These are phyloP conservation scores for Caenorhabditis auriculariae DNA, from an alignment of 2,888 invertebrate genomes.

Conservation along the genomic window DNA sequence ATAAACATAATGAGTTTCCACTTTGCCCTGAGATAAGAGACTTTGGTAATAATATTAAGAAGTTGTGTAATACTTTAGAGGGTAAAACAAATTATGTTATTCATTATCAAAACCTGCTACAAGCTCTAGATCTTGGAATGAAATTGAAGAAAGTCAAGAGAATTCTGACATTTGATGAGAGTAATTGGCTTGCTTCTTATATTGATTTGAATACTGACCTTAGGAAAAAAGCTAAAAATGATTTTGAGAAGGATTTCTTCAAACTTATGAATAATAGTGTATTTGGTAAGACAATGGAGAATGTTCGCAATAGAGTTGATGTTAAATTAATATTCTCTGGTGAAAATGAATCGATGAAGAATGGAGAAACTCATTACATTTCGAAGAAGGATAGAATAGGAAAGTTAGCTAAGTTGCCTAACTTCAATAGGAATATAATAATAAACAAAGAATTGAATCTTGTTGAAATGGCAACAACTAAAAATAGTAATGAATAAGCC, in stretches of 20 bases:
- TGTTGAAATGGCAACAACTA: slow-evolving; percentile 38
- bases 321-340: slow-evolving; percentile 60
- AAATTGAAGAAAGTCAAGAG: slow-evolving; percentile 50
- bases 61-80: slow-evolving; percentile 37
- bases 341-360: too few relatives aligned
- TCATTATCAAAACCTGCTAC: slow-evolving; percentile 37
- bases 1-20: slow-evolving; percentile 60
- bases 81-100: slow-evolving; percentile 45
- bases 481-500: slow-evolving; percentile 22
- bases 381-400: slow-evolving; percentile 10
- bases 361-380: too few relatives aligned
- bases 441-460: slow-evolving; percentile 20
- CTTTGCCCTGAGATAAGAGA: slow-evolving; percentile 42
- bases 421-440: slow-evolving; percentile 29
- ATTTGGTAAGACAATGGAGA: slow-evolving; percentile 66
- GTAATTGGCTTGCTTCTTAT: slow-evolving; percentile 22
- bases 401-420: slow-evolving; percentile 24
- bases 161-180: slow-evolving; percentile 44
- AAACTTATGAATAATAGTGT: slow-evolving; percentile 64
- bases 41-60: slow-evolving; percentile 21
- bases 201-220: slow-evolving; percentile 42
- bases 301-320: slow-evolving; percentile 64
- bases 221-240: slow-evolving; percentile 51
- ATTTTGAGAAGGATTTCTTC: slow-evolving; percentile 64
- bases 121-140: slow-evolving; percentile 31